Evolutionary conservation across 2,113 vertebrate genomes (phyloP).

Genomic region (Cephalopholis sonnerati): DNA sequence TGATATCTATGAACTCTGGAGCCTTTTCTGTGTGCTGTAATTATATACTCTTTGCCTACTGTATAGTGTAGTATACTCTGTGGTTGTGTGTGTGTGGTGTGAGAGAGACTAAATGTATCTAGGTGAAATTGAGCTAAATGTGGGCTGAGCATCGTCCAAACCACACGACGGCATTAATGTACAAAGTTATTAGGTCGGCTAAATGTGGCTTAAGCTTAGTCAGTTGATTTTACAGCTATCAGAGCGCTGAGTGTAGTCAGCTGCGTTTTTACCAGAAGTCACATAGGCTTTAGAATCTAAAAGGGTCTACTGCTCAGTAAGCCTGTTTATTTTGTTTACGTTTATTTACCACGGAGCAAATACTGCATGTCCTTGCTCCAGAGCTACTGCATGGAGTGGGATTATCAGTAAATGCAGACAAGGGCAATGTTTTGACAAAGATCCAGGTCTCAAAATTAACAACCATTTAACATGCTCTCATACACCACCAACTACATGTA

Average conservation of each 20-base stretch:
- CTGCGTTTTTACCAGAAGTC: slow-evolving; percentile 11
- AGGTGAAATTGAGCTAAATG: neutral
- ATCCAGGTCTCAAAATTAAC: neutral
- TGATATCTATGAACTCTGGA: slow-evolving; percentile 13
- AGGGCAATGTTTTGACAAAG: neutral
- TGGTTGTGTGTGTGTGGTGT: too few species aligned
- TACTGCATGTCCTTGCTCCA: neutral
- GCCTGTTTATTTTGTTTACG: neutral
- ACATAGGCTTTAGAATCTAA: neutral
- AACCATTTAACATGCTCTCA: neutral
- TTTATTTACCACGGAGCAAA: neutral
- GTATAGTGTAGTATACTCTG: neutral
- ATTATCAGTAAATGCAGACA: neutral
- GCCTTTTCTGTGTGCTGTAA: slow-evolving; percentile 15
- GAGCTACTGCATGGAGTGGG: neutral
- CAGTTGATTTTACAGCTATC: neutral
- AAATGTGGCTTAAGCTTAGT: slow-evolving; percentile 15
- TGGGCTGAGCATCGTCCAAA: neutral
- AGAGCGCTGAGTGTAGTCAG: neutral
- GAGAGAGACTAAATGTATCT: neutral
- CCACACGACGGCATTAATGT: neutral
- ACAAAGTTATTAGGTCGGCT: neutral
- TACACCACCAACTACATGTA: neutral
- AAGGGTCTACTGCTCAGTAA: neutral
- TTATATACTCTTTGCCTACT: neutral